Evolutionary conservation across 2,888 invertebrate genomes (phyloP).

Genomic region (Physocephala rufipes): DNA sequence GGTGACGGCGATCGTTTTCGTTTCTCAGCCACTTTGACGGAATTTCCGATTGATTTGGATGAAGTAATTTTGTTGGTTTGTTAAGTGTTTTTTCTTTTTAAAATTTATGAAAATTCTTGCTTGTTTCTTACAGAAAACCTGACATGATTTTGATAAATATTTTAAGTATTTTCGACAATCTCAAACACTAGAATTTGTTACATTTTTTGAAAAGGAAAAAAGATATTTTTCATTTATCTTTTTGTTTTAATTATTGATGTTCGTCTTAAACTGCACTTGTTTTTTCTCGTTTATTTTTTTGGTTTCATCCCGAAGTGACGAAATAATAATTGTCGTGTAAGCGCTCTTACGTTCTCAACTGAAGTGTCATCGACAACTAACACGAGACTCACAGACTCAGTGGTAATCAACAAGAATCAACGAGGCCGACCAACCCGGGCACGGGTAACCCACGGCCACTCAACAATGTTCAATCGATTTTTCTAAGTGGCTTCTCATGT

Average conservation of each 20-base stretch:
- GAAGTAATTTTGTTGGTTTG: conserved; percentile 38
- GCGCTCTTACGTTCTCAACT: conserved; percentile 53
- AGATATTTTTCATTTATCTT: conserved; percentile 15
- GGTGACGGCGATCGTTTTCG: conserved; percentile 61
- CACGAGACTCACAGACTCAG: conserved; percentile 48
- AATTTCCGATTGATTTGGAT: conserved; percentile 34
- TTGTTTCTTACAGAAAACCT: not conserved
- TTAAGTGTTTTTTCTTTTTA: not conserved
- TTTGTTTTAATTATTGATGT: conserved; percentile 16
- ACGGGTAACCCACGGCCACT: conserved; percentile 38
- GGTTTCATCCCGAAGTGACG: not conserved
- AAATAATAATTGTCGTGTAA: conserved; percentile 37
- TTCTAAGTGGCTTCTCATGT: conserved; percentile 66
- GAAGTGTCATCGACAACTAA: conserved; percentile 67
- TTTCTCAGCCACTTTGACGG: conserved; percentile 65
- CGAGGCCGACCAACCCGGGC: conserved; percentile 52
- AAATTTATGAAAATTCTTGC: not conserved
- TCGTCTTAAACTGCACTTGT: conserved; percentile 22
- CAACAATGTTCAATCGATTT: conserved; percentile 48
- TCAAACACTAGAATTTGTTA: no score
- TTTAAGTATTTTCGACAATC: conserved; percentile 9
- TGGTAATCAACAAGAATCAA: conserved; percentile 62
- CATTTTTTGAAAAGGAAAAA: conserved; percentile 7
- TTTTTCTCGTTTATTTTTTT: not conserved
- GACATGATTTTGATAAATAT: not conserved